Evolutionary conservation across 2,797 vertebrate species (phyloP).

Genomic region (Mormyrops attenuatus): DNA sequence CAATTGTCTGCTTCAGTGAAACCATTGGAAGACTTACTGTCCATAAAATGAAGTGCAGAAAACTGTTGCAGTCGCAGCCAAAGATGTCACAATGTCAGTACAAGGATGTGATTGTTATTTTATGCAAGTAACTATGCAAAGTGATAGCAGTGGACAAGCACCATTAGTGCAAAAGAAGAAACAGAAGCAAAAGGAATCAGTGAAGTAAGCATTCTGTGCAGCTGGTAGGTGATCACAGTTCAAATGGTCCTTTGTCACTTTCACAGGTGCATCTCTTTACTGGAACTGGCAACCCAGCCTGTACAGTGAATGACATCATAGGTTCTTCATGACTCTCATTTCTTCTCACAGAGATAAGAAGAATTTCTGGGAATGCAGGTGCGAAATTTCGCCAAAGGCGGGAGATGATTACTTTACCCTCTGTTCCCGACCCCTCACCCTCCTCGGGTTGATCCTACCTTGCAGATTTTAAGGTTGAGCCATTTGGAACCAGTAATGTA

Average conservation of each 20-base stretch:
- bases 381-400: not conserved
- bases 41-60: not conserved
- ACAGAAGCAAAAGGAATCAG: not conserved
- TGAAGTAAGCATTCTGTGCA: not conserved
- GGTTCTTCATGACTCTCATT: not conserved
- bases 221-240: not conserved
- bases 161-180: not conserved
- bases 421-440: not conserved
- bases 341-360: conserved; percentile 5
- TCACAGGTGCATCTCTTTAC: not conserved
- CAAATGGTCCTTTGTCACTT: not conserved
- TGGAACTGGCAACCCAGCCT: not conserved
- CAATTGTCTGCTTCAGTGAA: not conserved
- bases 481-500: not conserved
- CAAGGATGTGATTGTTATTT: not conserved
- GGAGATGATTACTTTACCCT: not conserved
- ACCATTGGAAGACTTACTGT: not conserved
- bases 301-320: not conserved
- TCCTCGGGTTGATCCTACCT: not conserved
- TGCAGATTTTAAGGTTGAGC: not conserved
- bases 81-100: not conserved
- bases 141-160: not conserved
- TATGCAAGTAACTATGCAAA: not conserved
- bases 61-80: not conserved
- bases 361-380: conserved; percentile 6